Evolutionary conservation across 2,113 vertebrate species (phyloP).

Genomic region (Scatophagus argus): DNA sequence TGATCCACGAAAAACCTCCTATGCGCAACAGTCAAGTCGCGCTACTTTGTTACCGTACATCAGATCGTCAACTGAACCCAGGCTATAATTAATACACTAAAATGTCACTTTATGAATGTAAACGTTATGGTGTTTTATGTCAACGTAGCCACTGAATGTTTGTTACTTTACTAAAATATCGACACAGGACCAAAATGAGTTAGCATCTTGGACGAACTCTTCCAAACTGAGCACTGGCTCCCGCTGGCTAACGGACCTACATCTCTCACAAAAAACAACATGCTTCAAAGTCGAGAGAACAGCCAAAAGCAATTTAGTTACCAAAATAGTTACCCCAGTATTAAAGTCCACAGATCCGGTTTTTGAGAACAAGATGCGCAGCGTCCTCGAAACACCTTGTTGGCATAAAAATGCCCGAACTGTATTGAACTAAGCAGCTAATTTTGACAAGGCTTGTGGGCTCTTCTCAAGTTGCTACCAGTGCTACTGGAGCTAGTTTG

Average conservation of each 20-base stretch:
- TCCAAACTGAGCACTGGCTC: slow-evolving; percentile 61
- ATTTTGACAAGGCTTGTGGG: slow-evolving; percentile 57
- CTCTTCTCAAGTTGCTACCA: slow-evolving; percentile 73
- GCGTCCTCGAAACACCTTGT: slow-evolving; percentile 7
- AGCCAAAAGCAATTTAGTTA: slow-evolving; percentile 3
- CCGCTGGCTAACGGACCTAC: slow-evolving; percentile 66
- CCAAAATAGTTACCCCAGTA: slow-evolving; percentile 69
- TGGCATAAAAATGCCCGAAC: slow-evolving; percentile 35
- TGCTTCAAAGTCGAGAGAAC: slow-evolving; percentile 65
- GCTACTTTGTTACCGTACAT: slow-evolving; percentile 38
- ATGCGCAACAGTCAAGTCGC: slow-evolving; percentile 66
- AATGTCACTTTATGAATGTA: not conserved
- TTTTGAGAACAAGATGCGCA: not conserved
- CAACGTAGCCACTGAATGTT: not conserved
- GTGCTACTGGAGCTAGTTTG: slow-evolving; percentile 69
- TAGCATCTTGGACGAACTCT: slow-evolving; percentile 73
- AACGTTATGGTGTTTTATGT: not conserved
- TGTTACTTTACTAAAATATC: slow-evolving; percentile 33
- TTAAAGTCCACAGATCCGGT: slow-evolving; percentile 26
- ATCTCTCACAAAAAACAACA: slow-evolving; percentile 65
- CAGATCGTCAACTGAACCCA: slow-evolving; percentile 8
- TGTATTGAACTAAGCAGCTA: slow-evolving; percentile 26
- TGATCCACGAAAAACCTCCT: slow-evolving; percentile 70
- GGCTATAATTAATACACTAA: not conserved
- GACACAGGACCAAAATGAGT: slow-evolving; percentile 45